Evolutionary conservation across 2,888 invertebrate genomes (phyloP), one percentile per base, ranked within the genome.

Genomic region (Hirtodrosophila histrioides): DNA sequence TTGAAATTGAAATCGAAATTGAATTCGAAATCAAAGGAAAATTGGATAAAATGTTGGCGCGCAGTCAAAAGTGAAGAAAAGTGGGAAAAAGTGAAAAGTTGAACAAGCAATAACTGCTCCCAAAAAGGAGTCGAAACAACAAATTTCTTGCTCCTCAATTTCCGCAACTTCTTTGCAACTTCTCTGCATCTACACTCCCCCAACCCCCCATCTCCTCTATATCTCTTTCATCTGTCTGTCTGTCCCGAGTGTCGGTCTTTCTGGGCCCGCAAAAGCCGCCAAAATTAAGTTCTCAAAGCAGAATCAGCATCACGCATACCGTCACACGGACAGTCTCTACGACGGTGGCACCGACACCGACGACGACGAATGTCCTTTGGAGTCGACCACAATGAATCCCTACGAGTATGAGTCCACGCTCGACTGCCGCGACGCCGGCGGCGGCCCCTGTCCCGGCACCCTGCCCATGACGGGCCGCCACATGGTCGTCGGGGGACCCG

Each of bases 371-470:
- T 91, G 91, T 90, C 90, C 90, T 69, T 83, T 88, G 88, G 90
- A 90, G 80, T 86, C 90, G 78, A 86, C 84, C 81, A 89, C 82
- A 70, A 92, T 92, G 92, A 92, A 91, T 91, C 90, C 91, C 75
- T 92, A 92, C 88, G 92, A 92, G 86, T 92, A 91, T 88, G 92
- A 92, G 84, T 91, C 92, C 51, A 91, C 92, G 76, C 89, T 91
- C 80, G 92, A 92, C 82, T 92, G 92, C 84, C 91, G 91, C 69
- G 92, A 92, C 80, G 88, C 74, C 64, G 88, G 91, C 67, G 90
- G 90, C 62, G 89, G 86, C 64, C 86, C 80, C 74, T 84, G 74
- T 6, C 63, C 64, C 46, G 77, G 75, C 50, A 83, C 83, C 4
- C 62, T 83, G 50, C 88, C 85, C 40, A 75, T 85, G 78, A 85